Conservation (phyloP, 2,797 vertebrate species). For the Nannoperca australis region DNA sequence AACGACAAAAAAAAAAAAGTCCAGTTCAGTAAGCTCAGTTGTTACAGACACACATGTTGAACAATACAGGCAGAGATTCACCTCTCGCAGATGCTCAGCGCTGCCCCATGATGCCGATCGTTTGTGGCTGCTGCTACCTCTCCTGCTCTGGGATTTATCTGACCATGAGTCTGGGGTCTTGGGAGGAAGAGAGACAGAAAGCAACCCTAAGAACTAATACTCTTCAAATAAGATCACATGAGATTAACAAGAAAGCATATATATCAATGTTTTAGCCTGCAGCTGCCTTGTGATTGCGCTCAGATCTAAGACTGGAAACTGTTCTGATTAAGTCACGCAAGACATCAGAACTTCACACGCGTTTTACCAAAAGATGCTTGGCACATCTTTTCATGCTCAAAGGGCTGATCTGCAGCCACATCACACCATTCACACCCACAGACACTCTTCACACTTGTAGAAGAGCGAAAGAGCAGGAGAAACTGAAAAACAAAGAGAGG, state of each 20-base stretch:
- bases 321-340: neutral
- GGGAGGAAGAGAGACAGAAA: conserved; percentile 14
- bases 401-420: conserved; percentile 54
- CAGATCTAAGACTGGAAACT: neutral
- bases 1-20: neutral
- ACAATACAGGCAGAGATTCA: conserved; percentile 57
- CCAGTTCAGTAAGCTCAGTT: conserved; percentile 10
- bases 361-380: conserved; percentile 25
- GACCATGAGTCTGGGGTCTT: conserved; percentile 91
- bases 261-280: neutral
- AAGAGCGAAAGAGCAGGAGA: conserved; percentile 60
- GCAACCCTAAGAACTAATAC: neutral
- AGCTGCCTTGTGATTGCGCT: too few species aligned
- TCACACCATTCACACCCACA: conserved; percentile 67
- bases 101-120: conserved; percentile 92
- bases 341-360: conserved; percentile 23
- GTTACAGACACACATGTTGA: conserved; percentile 2
- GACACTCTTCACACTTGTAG: conserved; percentile 48
- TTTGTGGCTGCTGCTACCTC: conserved; percentile 82
- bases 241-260: neutral
- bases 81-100: conserved; percentile 89
- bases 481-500: conserved; percentile 66
- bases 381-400: conserved; percentile 32
- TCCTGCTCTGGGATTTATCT: conserved; percentile 76
- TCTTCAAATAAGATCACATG: neutral